phyloP scores from a whole-genome alignment of 2,888 invertebrate genomes.

The Orchesellides sinensis region DNA sequence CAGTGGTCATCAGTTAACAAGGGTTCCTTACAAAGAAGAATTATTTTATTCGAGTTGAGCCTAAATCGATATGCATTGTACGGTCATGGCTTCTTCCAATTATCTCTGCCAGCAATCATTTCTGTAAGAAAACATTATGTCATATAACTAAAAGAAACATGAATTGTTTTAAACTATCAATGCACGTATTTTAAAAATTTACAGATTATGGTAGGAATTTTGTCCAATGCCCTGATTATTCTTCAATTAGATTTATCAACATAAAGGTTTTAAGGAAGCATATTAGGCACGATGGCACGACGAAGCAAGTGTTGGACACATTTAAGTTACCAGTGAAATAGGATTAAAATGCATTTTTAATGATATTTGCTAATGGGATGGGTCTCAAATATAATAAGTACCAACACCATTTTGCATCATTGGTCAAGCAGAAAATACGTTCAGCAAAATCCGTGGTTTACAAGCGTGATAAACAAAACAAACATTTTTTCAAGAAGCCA shows the following conservation, averaged over 20 bases:
- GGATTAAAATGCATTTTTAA: too few relatives aligned
- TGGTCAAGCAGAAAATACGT: too few relatives aligned
- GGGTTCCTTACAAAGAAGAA: constrained; percentile 14
- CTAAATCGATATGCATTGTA: constrained; percentile 16
- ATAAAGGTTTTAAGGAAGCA: too few relatives aligned
- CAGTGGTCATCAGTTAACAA: not conserved
- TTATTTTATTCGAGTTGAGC: constrained; percentile 38
- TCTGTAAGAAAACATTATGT: constrained; percentile 35
- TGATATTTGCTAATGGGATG: too few relatives aligned
- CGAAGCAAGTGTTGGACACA: too few relatives aligned
- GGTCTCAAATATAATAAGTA: too few relatives aligned
- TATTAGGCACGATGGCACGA: too few relatives aligned
- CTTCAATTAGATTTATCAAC: constrained; percentile 27
- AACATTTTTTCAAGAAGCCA: too few relatives aligned
- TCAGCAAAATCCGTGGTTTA: too few relatives aligned
- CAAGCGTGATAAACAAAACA: too few relatives aligned
- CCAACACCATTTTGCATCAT: too few relatives aligned
- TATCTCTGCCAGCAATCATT: constrained; percentile 29
- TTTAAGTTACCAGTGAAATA: too few relatives aligned
- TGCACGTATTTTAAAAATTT: not conserved
- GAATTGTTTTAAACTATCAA: not conserved
- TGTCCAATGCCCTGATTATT: constrained; percentile 42
- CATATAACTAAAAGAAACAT: not conserved
- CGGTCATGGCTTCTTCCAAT: constrained; percentile 45
- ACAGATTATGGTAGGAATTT: constrained; percentile 34